Evolutionary conservation across 2,888 invertebrate genomes (phyloP).

Genomic region (Prosapia bicincta): DNA sequence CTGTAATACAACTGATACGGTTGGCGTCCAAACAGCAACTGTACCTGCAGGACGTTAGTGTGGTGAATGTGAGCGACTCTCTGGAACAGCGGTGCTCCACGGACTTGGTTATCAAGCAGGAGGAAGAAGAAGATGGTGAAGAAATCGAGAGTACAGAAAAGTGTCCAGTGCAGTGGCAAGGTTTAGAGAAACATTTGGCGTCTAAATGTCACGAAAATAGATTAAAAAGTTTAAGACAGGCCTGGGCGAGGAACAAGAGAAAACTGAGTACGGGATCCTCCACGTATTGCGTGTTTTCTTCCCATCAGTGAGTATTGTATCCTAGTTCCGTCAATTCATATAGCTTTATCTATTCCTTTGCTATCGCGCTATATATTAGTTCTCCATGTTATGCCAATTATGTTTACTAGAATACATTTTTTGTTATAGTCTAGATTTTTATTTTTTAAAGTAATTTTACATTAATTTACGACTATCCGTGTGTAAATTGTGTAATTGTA

Average conservation of each 20-base stretch:
- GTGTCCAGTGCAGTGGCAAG: conserved; percentile 14
- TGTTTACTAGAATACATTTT: no score
- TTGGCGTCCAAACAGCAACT: conserved; percentile 62
- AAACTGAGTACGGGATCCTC: conserved; percentile 33
- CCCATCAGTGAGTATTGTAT: conserved; percentile 29
- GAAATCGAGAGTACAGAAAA: not conserved
- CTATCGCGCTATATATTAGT: no score
- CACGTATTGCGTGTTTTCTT: conserved; percentile 24
- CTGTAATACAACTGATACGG: conserved; percentile 61
- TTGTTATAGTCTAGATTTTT: no score
- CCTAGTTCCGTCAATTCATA: no score
- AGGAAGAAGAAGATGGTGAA: not conserved
- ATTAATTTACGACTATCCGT: no score
- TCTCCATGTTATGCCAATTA: no score
- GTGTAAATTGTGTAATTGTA: no score
- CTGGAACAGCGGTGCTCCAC: conserved; percentile 15
- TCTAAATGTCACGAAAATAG: conserved; percentile 42
- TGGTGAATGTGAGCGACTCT: not conserved
- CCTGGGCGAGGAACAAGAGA: conserved; percentile 44
- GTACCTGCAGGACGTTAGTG: conserved; percentile 50
- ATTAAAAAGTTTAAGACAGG: conserved; percentile 47
- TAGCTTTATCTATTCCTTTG: no score
- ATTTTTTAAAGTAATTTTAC: no score
- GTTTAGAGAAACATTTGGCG: conserved; percentile 24
- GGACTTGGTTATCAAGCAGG: not conserved